These are phyloP conservation scores for Elephas maximus DNA, from an alignment of 2,113 vertebrate species.

Conservation along the genomic window DNA sequence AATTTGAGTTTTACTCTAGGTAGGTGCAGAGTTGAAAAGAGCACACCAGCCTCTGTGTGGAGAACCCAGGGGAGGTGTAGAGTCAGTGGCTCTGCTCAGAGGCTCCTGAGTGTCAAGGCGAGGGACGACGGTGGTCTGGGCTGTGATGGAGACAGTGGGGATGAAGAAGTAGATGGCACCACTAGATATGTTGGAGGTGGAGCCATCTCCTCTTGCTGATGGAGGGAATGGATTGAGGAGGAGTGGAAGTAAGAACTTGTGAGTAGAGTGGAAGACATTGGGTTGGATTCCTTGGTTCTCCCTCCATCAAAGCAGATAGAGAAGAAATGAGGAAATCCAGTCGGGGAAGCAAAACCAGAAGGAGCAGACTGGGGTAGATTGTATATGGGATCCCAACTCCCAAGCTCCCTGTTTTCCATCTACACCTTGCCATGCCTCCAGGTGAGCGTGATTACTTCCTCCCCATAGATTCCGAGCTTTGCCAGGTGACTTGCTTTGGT, in stretches of 20 bases:
- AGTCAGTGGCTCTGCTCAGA: neutral
- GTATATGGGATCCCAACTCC: neutral
- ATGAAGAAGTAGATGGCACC: rapidly evolving
- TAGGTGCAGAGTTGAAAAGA: neutral
- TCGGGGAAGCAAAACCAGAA: neutral
- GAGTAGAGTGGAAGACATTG: rapidly evolving
- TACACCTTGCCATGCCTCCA: neutral
- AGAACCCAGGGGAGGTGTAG: rapidly evolving
- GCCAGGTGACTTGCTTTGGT: neutral
- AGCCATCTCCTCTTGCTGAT: rapidly evolving
- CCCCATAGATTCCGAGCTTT: neutral
- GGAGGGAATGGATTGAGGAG: rapidly evolving
- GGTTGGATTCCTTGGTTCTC: neutral
- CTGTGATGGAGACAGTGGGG: rapidly evolving
- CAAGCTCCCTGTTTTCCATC: rapidly evolving
- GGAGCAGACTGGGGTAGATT: rapidly evolving
- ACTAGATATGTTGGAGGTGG: rapidly evolving
- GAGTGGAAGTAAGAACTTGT: neutral
- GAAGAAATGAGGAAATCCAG: neutral
- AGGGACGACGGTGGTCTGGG: too few species aligned
- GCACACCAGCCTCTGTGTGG: neutral
- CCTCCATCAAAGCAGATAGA: too few species aligned
- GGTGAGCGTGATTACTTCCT: neutral
- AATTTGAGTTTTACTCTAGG: neutral
- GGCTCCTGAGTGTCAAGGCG: rapidly evolving